Percentiles rank a stretch among this genome's conserved stretches.
Evolutionary conservation across 1,140 invertebrate genomes (phyloP).

Genomic region (Zaprionus gabonicus): DNA sequence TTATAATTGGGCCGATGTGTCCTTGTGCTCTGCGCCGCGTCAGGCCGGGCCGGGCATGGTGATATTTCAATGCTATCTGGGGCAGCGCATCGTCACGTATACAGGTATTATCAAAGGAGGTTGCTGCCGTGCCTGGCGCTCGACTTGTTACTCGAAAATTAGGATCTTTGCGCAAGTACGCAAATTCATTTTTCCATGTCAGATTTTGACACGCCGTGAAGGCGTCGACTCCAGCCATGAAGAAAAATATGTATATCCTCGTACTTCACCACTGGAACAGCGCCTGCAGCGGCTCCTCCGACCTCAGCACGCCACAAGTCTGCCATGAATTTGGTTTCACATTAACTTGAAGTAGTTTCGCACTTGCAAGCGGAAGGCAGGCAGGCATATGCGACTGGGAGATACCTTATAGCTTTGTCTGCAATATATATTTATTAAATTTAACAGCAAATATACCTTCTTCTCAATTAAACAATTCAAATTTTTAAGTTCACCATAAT

Average conservation of each 20-base stretch:
- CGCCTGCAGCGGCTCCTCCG: background rate
- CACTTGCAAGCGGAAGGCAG: slow-evolving; percentile 3
- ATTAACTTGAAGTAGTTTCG: slow-evolving; percentile 41
- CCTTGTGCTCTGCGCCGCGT: background rate
- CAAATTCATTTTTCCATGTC: slow-evolving; percentile 71
- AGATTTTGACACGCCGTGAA: slow-evolving; percentile 58
- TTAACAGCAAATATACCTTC: too few species aligned
- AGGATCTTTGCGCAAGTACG: slow-evolving; percentile 49
- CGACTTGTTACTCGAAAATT: slow-evolving; percentile 62
- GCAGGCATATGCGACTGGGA: background rate
- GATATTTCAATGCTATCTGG: slow-evolving; percentile 71
- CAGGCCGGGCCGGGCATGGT: background rate
- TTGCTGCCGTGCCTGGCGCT: slow-evolving; percentile 10
- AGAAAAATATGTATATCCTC: slow-evolving; percentile 9
- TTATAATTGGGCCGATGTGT: slow-evolving; percentile 64
- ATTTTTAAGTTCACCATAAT: too few species aligned
- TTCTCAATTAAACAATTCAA: too few species aligned
- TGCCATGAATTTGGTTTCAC: slow-evolving; percentile 26
- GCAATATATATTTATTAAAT: too few species aligned
- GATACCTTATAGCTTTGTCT: background rate
- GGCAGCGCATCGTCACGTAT: slow-evolving; percentile 72
- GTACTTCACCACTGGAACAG: background rate
- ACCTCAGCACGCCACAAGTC: slow-evolving; percentile 4
- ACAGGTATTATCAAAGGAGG: slow-evolving; percentile 64
- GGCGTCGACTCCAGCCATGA: slow-evolving; percentile 21